Percentiles rank a stretch among this genome's conserved stretches.
Evolutionary conservation across 2,888 invertebrate genomes (phyloP).

Genomic region (Elgonia sp.): DNA sequence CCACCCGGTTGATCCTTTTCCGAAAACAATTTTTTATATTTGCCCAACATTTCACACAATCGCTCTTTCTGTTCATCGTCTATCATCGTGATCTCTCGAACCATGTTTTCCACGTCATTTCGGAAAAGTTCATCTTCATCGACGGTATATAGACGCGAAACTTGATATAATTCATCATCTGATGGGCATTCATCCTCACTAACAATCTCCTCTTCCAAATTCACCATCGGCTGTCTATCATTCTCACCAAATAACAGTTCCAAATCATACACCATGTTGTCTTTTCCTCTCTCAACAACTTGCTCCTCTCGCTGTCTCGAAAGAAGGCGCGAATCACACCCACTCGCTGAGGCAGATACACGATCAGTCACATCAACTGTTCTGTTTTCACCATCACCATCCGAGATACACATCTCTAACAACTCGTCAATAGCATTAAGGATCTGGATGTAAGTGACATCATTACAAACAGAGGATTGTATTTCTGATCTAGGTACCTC

Average conservation of each 20-base stretch:
- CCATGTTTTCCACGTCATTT: neutral
- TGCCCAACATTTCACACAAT: neutral
- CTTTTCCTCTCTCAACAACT: too few species aligned
- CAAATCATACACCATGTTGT: too few species aligned
- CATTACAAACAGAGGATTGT: neutral
- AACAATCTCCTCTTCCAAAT: too few species aligned
- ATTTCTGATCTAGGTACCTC: neutral
- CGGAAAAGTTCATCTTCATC: too few species aligned
- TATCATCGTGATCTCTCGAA: neutral
- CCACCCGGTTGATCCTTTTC: neutral
- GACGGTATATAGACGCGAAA: neutral
- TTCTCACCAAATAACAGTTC: too few species aligned
- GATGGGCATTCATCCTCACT: too few species aligned
- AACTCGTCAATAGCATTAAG: neutral
- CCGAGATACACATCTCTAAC: neutral
- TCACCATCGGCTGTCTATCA: too few species aligned
- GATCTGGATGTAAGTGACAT: neutral
- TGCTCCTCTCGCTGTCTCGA: too few species aligned
- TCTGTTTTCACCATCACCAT: neutral
- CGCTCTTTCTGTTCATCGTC: neutral
- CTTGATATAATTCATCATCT: conserved; percentile 28
- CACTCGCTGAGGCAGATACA: too few species aligned
- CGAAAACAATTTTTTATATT: neutral
- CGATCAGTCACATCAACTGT: too few species aligned
- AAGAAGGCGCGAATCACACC: too few species aligned